A percentile compares a stretch with the other conserved stretches of the same genome.
phyloP scores from a whole-genome alignment of 2,113 vertebrate species.

The Platanista minor region DNA sequence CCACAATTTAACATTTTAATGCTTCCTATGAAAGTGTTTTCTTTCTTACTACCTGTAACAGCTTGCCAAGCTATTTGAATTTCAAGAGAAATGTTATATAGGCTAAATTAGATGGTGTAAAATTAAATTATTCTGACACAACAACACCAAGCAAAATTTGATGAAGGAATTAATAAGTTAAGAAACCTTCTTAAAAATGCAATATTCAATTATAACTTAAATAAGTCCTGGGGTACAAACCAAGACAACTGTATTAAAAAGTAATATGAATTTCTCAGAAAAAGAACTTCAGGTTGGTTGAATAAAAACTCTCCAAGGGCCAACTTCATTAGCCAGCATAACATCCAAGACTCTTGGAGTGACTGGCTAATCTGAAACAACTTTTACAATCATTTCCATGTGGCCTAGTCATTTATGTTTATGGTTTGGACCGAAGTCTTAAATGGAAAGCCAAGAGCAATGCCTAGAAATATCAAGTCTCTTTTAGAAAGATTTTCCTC shows the following conservation, averaged over 20 bases:
- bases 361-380: slow-evolving; percentile 59
- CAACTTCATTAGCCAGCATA: slow-evolving; percentile 54
- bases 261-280: slow-evolving; percentile 49
- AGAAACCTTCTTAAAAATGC: slow-evolving; percentile 63
- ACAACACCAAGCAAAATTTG: slow-evolving; percentile 76
- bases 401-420: slow-evolving; percentile 51
- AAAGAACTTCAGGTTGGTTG: slow-evolving; percentile 44
- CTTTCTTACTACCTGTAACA: slow-evolving; percentile 59
- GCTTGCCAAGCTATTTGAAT: slow-evolving; percentile 63
- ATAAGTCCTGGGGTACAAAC: slow-evolving; percentile 57
- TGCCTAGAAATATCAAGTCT: neutral
- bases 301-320: slow-evolving; percentile 62
- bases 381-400: slow-evolving; percentile 33
- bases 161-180: slow-evolving; percentile 72
- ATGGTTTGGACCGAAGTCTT: slow-evolving; percentile 43
- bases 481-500: slow-evolving; percentile 46
- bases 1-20: slow-evolving; percentile 66
- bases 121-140: slow-evolving; percentile 76
- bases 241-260: slow-evolving; percentile 67
- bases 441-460: neutral
- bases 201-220: slow-evolving; percentile 65
- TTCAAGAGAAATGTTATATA: slow-evolving; percentile 72
- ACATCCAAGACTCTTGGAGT: slow-evolving; percentile 59
- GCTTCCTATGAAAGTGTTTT: slow-evolving; percentile 61
- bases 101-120: slow-evolving; percentile 74